Base-by-base conservation (phyloP, 2,113 vertebrate species). In the Gambusia holbrooki region DNA sequence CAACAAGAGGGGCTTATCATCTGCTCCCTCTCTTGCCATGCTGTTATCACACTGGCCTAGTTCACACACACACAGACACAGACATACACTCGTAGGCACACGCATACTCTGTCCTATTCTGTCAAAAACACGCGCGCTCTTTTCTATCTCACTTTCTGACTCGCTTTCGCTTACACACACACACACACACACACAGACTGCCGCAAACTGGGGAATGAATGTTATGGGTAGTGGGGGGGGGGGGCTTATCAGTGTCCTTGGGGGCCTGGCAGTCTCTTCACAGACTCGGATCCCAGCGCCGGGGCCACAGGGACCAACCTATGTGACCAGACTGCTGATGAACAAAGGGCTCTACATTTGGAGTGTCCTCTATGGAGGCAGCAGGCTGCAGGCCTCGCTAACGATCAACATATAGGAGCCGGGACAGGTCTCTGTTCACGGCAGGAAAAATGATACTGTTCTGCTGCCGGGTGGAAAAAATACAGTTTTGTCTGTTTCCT, bases 11-110 rank as follows among this genome's bases (percentile, higher is more conserved):
- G 64, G 62, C 90, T 93, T 93, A 92, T 93, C 91, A 85, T 79
- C 77, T 67, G 69, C 85, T 84, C 73, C 83, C 81, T 83, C 69
- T 69, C 83, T 86, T 85, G 84, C 86, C 84, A 79, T 84, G 40
- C 83, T 92, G 85, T 90, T 93, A 93, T 93, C 92, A 86, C 85
- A 74, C 73, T 88, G 83, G 86, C 92, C 88, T 92, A 86, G 84
- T 89, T 91, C 89, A 86, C 77, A 77, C 71, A 86, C 76, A 88
- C 35, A 76, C 42, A 69, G n/a, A 73, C 62, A 86, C 76, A 73
- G 82, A 63, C 60, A 77, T 80, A 77, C 25, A 83, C 79, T 84
- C 76, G 75, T 78, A 61, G 30, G 11, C 58, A 61, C 58, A 61
- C 10, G 11, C 35, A 62, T 28, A 62, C 80, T 68, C 69, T 82